These are phyloP conservation scores for Mormyrus hasselquistii DNA, from an alignment of 2,797 vertebrate species.

Conservation along the genomic window DNA sequence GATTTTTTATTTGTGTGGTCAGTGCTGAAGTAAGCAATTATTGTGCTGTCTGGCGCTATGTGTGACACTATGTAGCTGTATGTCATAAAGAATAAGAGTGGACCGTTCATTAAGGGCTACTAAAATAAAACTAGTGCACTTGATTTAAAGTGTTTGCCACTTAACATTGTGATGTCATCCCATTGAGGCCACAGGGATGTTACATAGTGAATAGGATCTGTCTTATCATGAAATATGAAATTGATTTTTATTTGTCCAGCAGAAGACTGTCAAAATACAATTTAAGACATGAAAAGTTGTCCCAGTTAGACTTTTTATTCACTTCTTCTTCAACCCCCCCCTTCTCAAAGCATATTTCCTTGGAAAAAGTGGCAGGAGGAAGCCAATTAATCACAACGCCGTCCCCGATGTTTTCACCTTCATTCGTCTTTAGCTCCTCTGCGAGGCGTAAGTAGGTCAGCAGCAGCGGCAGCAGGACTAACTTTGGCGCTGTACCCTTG, in stretches of 20 bases:
- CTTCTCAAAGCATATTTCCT: conserved; percentile 11
- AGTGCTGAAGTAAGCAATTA: background rate
- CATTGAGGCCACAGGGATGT: background rate
- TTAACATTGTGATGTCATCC: background rate
- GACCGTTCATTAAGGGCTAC: background rate
- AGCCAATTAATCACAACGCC: conserved; percentile 27
- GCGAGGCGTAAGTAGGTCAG: conserved; percentile 32
- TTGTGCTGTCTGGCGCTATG: background rate
- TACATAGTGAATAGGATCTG: background rate
- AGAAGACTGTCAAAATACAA: background rate
- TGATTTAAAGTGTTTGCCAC: background rate
- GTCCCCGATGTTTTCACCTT: conserved; percentile 35
- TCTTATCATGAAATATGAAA: background rate
- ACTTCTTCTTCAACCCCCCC: background rate
- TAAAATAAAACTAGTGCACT: background rate
- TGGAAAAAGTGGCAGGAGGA: conserved; percentile 23
- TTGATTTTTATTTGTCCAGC: background rate
- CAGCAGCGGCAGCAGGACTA: conserved; percentile 11
- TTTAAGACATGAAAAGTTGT: background rate
- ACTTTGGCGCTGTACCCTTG: conserved; percentile 23
- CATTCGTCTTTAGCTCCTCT: conserved; percentile 39
- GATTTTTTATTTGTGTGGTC: background rate
- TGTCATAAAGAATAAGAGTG: background rate
- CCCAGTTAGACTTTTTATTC: conserved; percentile 12
- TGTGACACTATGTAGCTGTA: background rate